Evolutionary conservation across 1,140 invertebrate species (phyloP).

Genomic region (Caenorhabditis briggsae): DNA sequence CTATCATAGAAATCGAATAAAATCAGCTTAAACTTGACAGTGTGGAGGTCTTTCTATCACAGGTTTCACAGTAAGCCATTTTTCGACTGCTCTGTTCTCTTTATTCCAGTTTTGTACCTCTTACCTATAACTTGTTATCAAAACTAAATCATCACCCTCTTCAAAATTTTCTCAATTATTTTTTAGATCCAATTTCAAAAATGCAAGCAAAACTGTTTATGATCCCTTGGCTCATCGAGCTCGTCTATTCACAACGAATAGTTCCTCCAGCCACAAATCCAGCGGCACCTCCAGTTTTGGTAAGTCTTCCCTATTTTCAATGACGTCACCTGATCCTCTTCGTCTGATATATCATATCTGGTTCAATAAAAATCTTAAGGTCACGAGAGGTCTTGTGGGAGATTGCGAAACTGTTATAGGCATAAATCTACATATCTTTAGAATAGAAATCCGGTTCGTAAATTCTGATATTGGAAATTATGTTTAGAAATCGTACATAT

Average conservation of each 20-base stretch:
- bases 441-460: neutral
- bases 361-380: conserved; percentile 5
- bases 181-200: neutral
- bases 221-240: conserved; percentile 30
- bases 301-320: neutral
- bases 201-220: conserved; percentile 46
- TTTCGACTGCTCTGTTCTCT: neutral
- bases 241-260: neutral
- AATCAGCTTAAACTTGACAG: no score
- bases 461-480: neutral
- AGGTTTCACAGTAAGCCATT: no score
- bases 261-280: neutral
- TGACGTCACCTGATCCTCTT: neutral
- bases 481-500: neutral
- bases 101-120: neutral
- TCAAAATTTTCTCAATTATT: neutral
- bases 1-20: no score
- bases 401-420: neutral
- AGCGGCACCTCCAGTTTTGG: neutral
- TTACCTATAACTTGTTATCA: neutral
- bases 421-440: neutral
- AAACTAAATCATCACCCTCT: neutral
- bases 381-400: neutral
- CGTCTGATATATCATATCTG: neutral
- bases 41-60: no score